Percentiles rank a stretch among this genome's conserved stretches.
phyloP scores from a whole-genome alignment of 37 sponge, comb jelly and placozoan genomes.

The Bolinopsis microptera region DNA sequence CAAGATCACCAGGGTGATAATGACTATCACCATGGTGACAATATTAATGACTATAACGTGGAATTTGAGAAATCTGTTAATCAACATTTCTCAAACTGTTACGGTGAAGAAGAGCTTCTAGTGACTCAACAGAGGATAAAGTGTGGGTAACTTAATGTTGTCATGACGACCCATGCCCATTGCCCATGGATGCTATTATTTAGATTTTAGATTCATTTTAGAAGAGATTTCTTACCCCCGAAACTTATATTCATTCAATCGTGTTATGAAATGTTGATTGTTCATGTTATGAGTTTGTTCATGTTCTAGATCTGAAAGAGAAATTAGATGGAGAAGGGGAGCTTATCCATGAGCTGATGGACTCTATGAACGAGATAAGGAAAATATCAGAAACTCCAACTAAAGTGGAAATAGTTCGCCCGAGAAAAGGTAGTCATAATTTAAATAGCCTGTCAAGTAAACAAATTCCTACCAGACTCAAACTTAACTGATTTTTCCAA shows the following conservation, averaged over 20 bases:
- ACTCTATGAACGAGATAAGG: background rate
- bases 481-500: no score
- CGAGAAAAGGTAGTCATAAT: background rate
- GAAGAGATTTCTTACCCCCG: no score
- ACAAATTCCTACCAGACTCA: no score
- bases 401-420: background rate
- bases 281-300: no score
- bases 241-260: no score
- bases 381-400: background rate
- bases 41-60: background rate
- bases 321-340: conserved; percentile 12
- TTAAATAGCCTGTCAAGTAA: no score
- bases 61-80: background rate
- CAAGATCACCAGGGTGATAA: background rate
- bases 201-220: no score
- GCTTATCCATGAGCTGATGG: background rate
- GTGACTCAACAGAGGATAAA: background rate
- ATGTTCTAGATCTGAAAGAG: background rate
- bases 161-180: no score
- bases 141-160: no score
- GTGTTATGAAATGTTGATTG: no score
- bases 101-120: background rate
- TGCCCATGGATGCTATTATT: no score
- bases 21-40: background rate
- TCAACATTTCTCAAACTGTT: no score